A percentile compares a stretch with the other conserved stretches of the same genome.
phyloP scores from a whole-genome alignment of 2,113 vertebrate species.

The Haemorhous mexicanus region DNA sequence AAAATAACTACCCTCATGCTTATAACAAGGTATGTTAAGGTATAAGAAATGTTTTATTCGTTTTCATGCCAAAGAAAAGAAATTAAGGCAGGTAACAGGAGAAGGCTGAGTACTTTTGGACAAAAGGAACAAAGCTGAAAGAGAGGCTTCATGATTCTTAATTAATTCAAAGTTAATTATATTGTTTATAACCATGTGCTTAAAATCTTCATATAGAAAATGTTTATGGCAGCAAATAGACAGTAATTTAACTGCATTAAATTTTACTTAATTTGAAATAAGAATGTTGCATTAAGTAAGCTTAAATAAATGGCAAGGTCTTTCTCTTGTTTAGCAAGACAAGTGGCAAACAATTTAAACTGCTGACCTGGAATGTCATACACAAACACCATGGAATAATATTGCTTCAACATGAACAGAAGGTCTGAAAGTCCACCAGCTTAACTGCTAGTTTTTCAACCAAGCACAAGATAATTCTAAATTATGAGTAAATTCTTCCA shows the following conservation, averaged over 20 bases:
- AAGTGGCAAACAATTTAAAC: slow-evolving; percentile 46
- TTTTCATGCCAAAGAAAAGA: slow-evolving; percentile 20
- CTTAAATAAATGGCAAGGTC: slow-evolving; percentile 58
- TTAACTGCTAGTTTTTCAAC: not conserved
- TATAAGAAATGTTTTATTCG: not conserved
- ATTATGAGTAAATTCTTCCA: not conserved
- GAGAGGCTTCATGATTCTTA: slow-evolving; percentile 64
- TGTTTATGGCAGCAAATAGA: slow-evolving; percentile 73
- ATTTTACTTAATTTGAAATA: slow-evolving; percentile 72
- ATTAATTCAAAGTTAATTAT: slow-evolving; percentile 76
- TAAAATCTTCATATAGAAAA: slow-evolving; percentile 76
- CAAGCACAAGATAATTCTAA: not conserved
- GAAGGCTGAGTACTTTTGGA: slow-evolving; percentile 49
- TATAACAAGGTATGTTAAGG: not conserved
- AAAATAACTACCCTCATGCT: not conserved
- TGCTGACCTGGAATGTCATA: slow-evolving; percentile 34
- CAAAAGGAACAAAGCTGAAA: slow-evolving; percentile 60
- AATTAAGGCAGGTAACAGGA: slow-evolving; percentile 18
- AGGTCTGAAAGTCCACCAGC: not conserved
- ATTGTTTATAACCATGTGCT: slow-evolving; percentile 68
- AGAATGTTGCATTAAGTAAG: slow-evolving; percentile 68
- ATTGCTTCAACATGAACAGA: not conserved
- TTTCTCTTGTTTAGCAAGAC: slow-evolving; percentile 60
- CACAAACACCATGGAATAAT: not conserved
- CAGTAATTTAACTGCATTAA: slow-evolving; percentile 73